Evolutionary conservation across 2,113 vertebrate genomes (phyloP).

Genomic region (Ciconia boyciana): DNA sequence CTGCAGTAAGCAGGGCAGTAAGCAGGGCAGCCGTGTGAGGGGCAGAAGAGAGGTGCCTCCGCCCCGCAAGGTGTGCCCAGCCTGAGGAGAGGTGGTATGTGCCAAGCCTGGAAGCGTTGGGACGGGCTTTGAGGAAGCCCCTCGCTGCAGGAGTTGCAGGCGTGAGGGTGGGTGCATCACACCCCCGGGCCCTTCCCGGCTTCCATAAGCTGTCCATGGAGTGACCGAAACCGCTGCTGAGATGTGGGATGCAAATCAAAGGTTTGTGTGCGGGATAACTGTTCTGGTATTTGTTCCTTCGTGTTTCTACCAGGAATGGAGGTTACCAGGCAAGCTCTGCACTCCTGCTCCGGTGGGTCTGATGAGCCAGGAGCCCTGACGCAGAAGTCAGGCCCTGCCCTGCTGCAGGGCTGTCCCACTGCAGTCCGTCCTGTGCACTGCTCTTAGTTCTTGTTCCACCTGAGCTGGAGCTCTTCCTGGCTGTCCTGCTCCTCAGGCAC

Average conservation of each 20-base stretch:
- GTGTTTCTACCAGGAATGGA: not conserved
- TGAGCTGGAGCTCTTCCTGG: not conserved
- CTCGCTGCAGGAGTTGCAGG: no score
- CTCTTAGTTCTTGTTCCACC: not conserved
- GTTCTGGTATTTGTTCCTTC: not conserved
- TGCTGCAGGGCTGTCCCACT: not conserved
- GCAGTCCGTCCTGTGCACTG: not conserved
- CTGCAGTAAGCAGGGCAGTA: no score
- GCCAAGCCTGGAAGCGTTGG: no score
- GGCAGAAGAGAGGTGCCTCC: no score
- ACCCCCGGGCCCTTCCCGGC: not conserved
- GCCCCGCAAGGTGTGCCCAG: no score
- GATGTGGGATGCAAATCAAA: not conserved
- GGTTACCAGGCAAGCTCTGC: not conserved
- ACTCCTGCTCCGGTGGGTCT: not conserved
- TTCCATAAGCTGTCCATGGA: not conserved
- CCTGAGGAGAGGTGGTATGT: no score
- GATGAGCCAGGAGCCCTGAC: not conserved
- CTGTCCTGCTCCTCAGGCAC: not conserved
- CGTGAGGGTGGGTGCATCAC: no score
- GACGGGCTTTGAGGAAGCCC: no score
- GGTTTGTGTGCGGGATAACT: fast-evolving
- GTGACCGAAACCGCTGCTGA: not conserved
- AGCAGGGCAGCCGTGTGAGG: no score
- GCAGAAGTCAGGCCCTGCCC: not conserved